These are phyloP conservation scores for Autographa gamma DNA, from an alignment of 2,888 invertebrate species.

Conservation along the genomic window DNA sequence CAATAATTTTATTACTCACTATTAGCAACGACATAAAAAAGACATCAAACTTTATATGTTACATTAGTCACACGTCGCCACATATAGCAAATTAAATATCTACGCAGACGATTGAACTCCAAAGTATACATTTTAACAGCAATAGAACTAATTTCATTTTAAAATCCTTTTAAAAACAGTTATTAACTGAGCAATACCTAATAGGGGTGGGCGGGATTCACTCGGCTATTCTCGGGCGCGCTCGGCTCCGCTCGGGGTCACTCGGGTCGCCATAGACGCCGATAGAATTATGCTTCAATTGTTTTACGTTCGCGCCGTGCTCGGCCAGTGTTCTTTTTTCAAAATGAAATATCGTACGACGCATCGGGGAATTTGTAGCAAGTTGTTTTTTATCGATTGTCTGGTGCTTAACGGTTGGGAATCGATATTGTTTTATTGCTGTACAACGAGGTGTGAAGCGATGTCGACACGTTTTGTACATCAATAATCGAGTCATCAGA, in stretches of 20 bases:
- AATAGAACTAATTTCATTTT: conserved; percentile 60
- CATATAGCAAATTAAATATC: conserved; percentile 22
- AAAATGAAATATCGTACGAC: conserved; percentile 65
- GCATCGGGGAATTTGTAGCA: conserved; percentile 65
- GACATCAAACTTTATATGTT: conserved; percentile 31
- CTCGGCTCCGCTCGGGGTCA: conserved; percentile 60
- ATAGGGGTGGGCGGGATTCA: conserved; percentile 73
- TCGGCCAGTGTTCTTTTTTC: conserved; percentile 64
- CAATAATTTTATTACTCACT: conserved; percentile 6
- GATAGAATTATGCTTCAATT: conserved; percentile 85
- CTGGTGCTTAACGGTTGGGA: conserved; percentile 67
- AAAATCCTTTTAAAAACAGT: conserved; percentile 66
- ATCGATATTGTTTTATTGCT: conserved; percentile 75
- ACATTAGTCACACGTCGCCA: conserved; percentile 13
- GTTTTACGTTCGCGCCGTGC: conserved; percentile 76
- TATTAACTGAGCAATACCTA: conserved; percentile 70
- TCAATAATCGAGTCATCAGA: conserved; percentile 60
- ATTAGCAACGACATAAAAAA: conserved; percentile 35
- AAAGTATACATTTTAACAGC: conserved; percentile 21
- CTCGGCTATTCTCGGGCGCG: conserved; percentile 62
- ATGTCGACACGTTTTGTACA: conserved; percentile 73
- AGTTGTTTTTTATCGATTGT: conserved; percentile 66
- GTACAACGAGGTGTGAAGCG: conserved; percentile 76
- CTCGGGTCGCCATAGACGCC: conserved; percentile 66
- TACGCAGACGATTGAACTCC: conserved; percentile 21